Conservation (phyloP, 2,797 vertebrate species). For the Microchirus variegatus region DNA sequence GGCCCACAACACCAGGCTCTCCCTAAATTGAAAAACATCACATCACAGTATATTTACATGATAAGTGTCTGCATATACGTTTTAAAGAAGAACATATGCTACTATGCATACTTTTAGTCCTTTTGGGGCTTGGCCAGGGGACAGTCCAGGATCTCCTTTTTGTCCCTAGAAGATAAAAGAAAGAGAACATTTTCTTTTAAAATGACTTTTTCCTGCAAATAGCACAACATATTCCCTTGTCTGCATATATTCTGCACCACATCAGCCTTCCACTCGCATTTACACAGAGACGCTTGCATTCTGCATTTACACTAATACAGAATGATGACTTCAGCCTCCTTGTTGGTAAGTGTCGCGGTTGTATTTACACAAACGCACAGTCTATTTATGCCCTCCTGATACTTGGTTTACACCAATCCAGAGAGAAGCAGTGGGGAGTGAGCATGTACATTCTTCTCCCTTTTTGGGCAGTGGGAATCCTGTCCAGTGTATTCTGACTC, state of each 20-base stretch:
- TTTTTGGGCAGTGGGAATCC: constrained; percentile 77
- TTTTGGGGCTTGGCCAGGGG: constrained; percentile 86
- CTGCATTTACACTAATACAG: constrained; percentile 38
- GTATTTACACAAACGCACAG: constrained; percentile 71
- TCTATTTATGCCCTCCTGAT: constrained; percentile 66
- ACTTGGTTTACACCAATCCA: constrained; percentile 72
- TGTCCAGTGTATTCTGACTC: constrained; percentile 51
- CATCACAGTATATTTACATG: background rate
- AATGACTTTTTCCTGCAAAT: background rate
- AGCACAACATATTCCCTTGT: background rate
- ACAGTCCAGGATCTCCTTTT: constrained; percentile 91
- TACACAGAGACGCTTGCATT: constrained; percentile 9
- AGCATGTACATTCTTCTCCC: constrained; percentile 78
- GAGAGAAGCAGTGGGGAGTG: constrained; percentile 58
- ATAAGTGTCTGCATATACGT: background rate
- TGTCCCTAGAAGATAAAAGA: constrained; percentile 73
- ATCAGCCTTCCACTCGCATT: constrained; percentile 3
- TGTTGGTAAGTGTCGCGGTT: constrained; percentile 25
- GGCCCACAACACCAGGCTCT: constrained; percentile 83
- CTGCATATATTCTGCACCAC: constrained; percentile 19
- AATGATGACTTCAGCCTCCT: constrained; percentile 37
- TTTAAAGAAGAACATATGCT: constrained; percentile 4
- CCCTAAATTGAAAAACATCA: constrained; percentile 81
- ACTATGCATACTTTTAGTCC: constrained; percentile 87
- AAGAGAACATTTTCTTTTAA: background rate